These are phyloP conservation scores for Monomorium pharaonis DNA, from an alignment of 1,140 invertebrate species.

Conservation along the genomic window DNA sequence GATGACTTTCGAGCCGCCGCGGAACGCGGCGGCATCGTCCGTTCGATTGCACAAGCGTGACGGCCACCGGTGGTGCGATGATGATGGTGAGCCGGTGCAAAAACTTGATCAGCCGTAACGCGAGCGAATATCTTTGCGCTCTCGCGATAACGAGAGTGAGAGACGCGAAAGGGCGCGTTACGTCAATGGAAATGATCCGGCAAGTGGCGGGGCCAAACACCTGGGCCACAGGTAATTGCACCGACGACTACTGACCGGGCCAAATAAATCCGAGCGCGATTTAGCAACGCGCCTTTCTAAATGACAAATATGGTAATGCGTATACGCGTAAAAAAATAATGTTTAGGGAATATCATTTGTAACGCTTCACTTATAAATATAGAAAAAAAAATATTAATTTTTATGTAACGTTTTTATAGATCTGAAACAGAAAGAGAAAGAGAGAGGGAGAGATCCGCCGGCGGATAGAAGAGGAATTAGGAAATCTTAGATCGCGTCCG, in stretches of 20 bases:
- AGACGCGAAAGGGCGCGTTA: constrained; percentile 20
- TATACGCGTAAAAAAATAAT: background rate
- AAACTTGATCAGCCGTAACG: constrained; percentile 32
- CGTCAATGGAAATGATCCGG: background rate
- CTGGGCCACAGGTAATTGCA: background rate
- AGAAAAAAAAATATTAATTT: constrained; percentile 1
- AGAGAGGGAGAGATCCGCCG: background rate
- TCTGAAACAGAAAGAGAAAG: background rate
- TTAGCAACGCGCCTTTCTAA: constrained; percentile 16
- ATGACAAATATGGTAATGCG: background rate
- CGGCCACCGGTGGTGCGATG: no score
- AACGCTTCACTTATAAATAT: background rate
- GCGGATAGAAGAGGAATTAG: constrained; percentile 11
- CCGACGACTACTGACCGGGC: background rate
- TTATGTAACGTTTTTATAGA: background rate
- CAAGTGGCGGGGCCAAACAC: background rate
- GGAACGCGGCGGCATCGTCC: constrained; percentile 16
- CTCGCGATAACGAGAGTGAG: constrained; percentile 22
- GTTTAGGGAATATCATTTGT: background rate
- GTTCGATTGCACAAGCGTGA: background rate
- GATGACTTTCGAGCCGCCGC: constrained; percentile 24
- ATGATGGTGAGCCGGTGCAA: background rate
- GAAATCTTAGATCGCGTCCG: constrained; percentile 27
- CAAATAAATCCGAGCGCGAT: background rate
- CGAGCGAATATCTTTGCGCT: constrained; percentile 28